Evolutionary conservation across 2,888 invertebrate species (phyloP).

Genomic region (Dicyrtomina minuta): DNA sequence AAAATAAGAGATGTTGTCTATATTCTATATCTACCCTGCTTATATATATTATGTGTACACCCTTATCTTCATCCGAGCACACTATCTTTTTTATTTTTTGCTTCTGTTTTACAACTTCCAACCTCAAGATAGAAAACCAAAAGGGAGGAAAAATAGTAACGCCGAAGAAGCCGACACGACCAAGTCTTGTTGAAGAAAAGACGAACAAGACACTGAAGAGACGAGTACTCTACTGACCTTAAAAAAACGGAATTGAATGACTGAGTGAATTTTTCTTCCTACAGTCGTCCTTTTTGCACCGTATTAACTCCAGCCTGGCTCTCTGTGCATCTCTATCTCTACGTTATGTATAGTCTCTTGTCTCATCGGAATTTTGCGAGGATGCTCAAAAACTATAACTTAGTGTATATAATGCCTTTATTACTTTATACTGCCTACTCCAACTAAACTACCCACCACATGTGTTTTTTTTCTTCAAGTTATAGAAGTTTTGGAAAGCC

Average conservation of each 20-base stretch:
- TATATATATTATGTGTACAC: not conserved
- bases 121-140: too few species aligned
- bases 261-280: conserved; percentile 16
- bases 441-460: too few species aligned
- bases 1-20: not conserved
- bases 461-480: too few species aligned
- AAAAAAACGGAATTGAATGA: conserved; percentile 23
- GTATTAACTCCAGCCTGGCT: not conserved
- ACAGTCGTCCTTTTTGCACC: conserved; percentile 4
- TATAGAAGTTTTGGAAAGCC: too few species aligned
- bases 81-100: not conserved
- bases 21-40: not conserved
- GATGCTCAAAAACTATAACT: too few species aligned
- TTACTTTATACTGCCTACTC: too few species aligned
- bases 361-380: too few species aligned
- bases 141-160: too few species aligned
- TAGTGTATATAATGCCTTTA: too few species aligned
- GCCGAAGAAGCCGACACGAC: not conserved
- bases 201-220: not conserved
- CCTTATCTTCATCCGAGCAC: conserved; percentile 1
- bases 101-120: not conserved
- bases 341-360: too few species aligned
- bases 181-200: not conserved
- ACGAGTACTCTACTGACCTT: conserved; percentile 30
- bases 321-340: not conserved